Evolutionary conservation across 2,888 invertebrate genomes (phyloP), one percentile per base, ranked within the genome.

Genomic region (Bellardia bayeri): DNA sequence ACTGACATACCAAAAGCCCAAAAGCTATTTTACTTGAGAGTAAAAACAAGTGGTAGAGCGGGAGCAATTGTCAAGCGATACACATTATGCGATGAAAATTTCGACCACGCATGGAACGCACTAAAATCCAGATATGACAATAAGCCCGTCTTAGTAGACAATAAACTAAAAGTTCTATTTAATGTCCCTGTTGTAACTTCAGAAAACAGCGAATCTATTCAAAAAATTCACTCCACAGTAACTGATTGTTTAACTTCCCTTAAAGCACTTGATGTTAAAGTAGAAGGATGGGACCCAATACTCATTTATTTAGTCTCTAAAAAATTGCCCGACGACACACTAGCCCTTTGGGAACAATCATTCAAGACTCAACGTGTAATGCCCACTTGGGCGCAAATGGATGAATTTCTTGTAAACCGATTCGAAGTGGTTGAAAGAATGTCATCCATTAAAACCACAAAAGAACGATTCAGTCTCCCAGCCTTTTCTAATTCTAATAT

Each of bases 171-270:
- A 42, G 16, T 80, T 16, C 45, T 80, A 1, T 61, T 80, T 13
- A 71, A 80, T n/a, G 63, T 80, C 30, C 51, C 63, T n/a, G 37
- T 40, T 2, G 71, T 64, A 7, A 81, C 16, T n/a, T 49, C 16
- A 11, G 79, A 54, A 42, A 42, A 42, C 13, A 56, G 23, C 2
- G n/a, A 58, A 5, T 54, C 66, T 4, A 16, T 78, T 5, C 78
- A 78, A n/a, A 68, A 58, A 14, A 78, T 79, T 33, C 79, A 79
- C 11, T 58, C 69, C 2, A 69, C 61, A 8, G 61, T 79, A n/a
- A 79, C 68, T 23, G 68, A 79, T 33, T 69, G 79, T 37, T 63
- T 69, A 33, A 40, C 54, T 14, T 13, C 61, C 1, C 13, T 49
- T 0, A 69, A 79, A 45, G 23, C 78, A 0, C 61, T 49, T 3